Evolutionary conservation across 53 echinoderm and acorn worm species (phyloP), one percentile per base, ranked within the genome.

Genomic region (Luidia sarsii): DNA sequence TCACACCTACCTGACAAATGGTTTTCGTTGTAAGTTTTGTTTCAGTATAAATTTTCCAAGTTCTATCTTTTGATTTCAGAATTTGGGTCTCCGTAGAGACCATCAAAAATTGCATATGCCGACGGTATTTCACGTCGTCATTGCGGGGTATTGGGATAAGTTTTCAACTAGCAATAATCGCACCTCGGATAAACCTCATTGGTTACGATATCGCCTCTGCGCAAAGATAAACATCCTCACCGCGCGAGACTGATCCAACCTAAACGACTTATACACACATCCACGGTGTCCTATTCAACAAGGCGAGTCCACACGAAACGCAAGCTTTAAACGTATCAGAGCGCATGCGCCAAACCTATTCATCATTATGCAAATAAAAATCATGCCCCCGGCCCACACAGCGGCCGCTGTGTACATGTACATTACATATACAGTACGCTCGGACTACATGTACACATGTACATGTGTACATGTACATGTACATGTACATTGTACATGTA

Each of bases 151-250:
- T 95, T 92, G 95, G 92, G 95, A 91, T 95, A 95, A 95, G 95
- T 95, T 95, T 95, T 95, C 92, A 92, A 95, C 89, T 92, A 95
- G 95, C 95, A 95, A 95, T 95, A 95, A 95, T 95, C 95, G 92
- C 95, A 92, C 92, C 95, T 95, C 95, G 92, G 95, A 87, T 92
- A 89, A 87, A 95, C 92, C 95, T 95, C 95, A 95, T 92, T 87
- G 90, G 87, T 92, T 92, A 95, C 92, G 95, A 95, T 92, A 95
- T 93, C 92, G 92, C 95, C 95, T 92, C 95, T 95, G 90, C 95
- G 92, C 95, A 92, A 95, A 95, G 95, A 95, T 95, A 85, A 18
- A 18, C 1, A 31, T n/a, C n/a, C 9, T 33, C 8, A 0, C 19
- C 7, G 19, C 0, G 15, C 2, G 3, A 8, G 29, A 11, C 41